These are phyloP conservation scores for Brachypterus glaber DNA, from an alignment of 2,888 invertebrate species.

Conservation along the genomic window DNA sequence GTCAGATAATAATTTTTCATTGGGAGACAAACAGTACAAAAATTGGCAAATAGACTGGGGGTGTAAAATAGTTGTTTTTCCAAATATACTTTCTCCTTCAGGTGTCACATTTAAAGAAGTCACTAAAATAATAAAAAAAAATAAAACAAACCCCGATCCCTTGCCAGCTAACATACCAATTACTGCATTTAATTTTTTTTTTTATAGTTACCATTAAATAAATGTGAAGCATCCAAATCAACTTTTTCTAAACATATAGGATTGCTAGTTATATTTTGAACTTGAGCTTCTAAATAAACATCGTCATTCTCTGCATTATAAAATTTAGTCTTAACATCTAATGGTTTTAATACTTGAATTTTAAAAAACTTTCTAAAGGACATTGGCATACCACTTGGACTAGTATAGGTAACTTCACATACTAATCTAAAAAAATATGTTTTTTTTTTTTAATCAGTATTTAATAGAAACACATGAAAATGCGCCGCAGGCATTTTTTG, in stretches of 20 bases:
- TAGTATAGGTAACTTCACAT: constrained; percentile 89
- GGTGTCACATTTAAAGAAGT: constrained; percentile 61
- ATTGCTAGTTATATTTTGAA: constrained; percentile 87
- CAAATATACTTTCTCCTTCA: constrained; percentile 64
- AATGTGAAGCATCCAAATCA: constrained; percentile 80
- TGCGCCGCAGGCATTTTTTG: too few species aligned
- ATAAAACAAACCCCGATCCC: background rate
- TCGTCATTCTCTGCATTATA: constrained; percentile 85
- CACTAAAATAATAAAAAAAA: constrained; percentile 40
- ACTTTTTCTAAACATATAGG: constrained; percentile 94
- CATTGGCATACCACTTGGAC: constrained; percentile 62
- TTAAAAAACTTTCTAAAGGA: constrained; percentile 96
- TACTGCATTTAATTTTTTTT: too few species aligned
- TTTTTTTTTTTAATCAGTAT: too few species aligned
- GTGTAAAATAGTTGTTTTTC: constrained; percentile 70
- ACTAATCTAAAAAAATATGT: constrained; percentile 67
- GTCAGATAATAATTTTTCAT: constrained; percentile 64
- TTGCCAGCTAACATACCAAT: too few species aligned
- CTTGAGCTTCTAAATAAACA: constrained; percentile 62
- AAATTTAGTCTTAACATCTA: constrained; percentile 98
- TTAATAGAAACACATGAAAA: too few species aligned
- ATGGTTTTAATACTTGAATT: constrained; percentile 93
- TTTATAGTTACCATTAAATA: constrained; percentile 57
- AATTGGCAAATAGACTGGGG: constrained; percentile 90
- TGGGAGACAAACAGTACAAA: constrained; percentile 83